Evolutionary conservation across 2,888 invertebrate genomes (phyloP), one percentile per base, ranked within the genome.

Genomic region (Sinhomidia bicolor): DNA sequence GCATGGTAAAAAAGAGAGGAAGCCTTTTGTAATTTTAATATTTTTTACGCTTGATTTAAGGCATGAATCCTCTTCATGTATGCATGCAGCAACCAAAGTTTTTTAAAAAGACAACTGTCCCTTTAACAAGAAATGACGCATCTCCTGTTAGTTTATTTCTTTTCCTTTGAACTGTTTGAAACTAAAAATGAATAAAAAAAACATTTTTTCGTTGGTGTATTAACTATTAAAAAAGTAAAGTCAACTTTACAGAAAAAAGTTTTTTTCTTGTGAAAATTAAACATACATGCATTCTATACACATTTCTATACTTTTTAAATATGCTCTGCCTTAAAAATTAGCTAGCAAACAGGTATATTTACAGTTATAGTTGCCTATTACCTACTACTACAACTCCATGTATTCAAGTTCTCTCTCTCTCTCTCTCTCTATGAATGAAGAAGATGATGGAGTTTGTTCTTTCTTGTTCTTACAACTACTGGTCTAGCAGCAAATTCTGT

Each of bases 161-260:
- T 14, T 47, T 23, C 17, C 44, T 4, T n/a, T 29, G n/a, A n/a
- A n/a, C n/a, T n/a, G n/a, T n/a, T n/a, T n/a, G n/a, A n/a, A n/a
- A n/a, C n/a, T n/a, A 71, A 71, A 68, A 68, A 68, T 32, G 44
- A 17, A 71, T 44, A 47, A 76, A 47, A 47, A 26, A 76, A 60
- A 7, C 10, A 71, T 44, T n/a, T 20, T 76, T 44, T 51, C 23
- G 23, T 44, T 23, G 14, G 47, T 47, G 14, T 76, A 76, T 76
- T 76, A 76, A 76, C 74, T 23, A 76, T 76, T 76, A 76, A 41
- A 47, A 76, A 76, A 74, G 74, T 74, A 23, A 74, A 76, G 44
- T 29, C 51, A 76, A 76, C 23, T 26, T 10, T 1, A 26, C 1
- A 23, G 26, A 76, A 76, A 76, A 47, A 76, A 47, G 26, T 71